Conservation (phyloP, 2,888 invertebrate species). For the Dromius quadrimaculatus region DNA sequence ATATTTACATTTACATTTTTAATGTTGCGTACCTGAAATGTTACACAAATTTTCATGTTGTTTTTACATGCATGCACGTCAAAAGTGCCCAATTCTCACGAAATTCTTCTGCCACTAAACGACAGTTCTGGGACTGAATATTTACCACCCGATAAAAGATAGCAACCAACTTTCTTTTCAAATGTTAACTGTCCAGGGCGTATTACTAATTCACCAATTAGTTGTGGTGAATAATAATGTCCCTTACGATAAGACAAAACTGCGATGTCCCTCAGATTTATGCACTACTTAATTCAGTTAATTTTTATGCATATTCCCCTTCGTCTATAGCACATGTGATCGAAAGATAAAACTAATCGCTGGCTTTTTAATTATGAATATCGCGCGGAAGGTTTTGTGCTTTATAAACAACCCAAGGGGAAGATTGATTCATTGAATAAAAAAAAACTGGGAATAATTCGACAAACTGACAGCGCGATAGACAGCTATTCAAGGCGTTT, state of each 20-base stretch:
- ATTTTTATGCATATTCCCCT: constrained; percentile 47
- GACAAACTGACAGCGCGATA: constrained; percentile 51
- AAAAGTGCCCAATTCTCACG: constrained; percentile 11
- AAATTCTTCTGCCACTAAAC: background rate
- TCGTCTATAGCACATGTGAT: constrained; percentile 12
- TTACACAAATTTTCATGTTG: constrained; percentile 33
- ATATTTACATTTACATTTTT: constrained; percentile 47
- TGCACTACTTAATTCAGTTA: constrained; percentile 42
- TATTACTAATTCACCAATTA: no score
- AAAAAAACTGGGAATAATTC: constrained; percentile 46
- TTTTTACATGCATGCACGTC: constrained; percentile 26
- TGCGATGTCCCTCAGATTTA: constrained; percentile 41
- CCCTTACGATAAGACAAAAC: constrained; percentile 31
- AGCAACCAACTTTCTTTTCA: no score
- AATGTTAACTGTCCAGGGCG: no score
- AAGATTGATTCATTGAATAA: constrained; percentile 48
- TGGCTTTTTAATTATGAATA: constrained; percentile 47
- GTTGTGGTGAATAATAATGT: constrained; percentile 16
- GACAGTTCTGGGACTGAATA: no score
- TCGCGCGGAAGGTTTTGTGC: constrained; percentile 20
- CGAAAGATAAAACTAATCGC: constrained; percentile 46
- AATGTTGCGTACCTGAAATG: constrained; percentile 24
- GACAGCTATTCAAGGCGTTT: constrained; percentile 49
- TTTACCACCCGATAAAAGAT: no score
- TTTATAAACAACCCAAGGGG: constrained; percentile 34